Evolutionary conservation across 2,797 vertebrate genomes (phyloP).

Genomic region (Lophius americanus): DNA sequence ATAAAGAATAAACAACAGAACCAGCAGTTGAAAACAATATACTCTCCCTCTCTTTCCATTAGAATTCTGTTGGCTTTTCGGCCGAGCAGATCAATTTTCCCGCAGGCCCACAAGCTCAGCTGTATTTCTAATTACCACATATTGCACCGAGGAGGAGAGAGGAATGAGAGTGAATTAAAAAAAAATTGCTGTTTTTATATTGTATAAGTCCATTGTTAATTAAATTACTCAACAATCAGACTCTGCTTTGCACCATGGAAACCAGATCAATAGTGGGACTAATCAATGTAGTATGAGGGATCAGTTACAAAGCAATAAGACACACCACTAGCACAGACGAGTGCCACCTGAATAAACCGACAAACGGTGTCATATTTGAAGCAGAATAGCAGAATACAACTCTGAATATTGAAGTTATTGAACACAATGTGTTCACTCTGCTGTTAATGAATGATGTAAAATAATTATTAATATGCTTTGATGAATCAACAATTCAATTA

Average conservation of each 20-base stretch:
- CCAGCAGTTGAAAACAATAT: slow-evolving; percentile 58
- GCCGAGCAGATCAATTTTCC: slow-evolving; percentile 71
- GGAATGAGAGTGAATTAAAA: slow-evolving; percentile 23
- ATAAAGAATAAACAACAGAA: slow-evolving; percentile 59
- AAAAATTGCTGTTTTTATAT: slow-evolving; percentile 49
- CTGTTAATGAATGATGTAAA: slow-evolving; percentile 60
- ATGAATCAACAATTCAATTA: slow-evolving; percentile 68
- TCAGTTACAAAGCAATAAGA: slow-evolving; percentile 79
- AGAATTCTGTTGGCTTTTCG: slow-evolving; percentile 56
- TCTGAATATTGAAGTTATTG: slow-evolving; percentile 33
- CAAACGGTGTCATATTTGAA: slow-evolving; percentile 38
- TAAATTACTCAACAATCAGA: slow-evolving; percentile 70
- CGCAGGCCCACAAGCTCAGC: slow-evolving; percentile 63
- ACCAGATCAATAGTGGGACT: slow-evolving; percentile 76
- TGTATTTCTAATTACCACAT: slow-evolving; percentile 65
- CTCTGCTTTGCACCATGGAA: slow-evolving; percentile 65
- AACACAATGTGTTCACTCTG: slow-evolving; percentile 44
- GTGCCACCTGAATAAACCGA: slow-evolving; percentile 31
- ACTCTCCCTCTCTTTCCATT: slow-evolving; percentile 14
- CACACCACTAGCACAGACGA: slow-evolving; percentile 49
- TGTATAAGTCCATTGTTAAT: slow-evolving; percentile 62
- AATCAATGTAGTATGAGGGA: slow-evolving; percentile 70
- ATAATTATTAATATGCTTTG: slow-evolving; percentile 59
- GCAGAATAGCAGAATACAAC: slow-evolving; percentile 27
- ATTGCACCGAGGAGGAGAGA: slow-evolving; percentile 55